Percentiles rank a stretch among this genome's conserved stretches.
phyloP scores from a whole-genome alignment of 2,113 vertebrate genomes.

The Odontesthes bonariensis region DNA sequence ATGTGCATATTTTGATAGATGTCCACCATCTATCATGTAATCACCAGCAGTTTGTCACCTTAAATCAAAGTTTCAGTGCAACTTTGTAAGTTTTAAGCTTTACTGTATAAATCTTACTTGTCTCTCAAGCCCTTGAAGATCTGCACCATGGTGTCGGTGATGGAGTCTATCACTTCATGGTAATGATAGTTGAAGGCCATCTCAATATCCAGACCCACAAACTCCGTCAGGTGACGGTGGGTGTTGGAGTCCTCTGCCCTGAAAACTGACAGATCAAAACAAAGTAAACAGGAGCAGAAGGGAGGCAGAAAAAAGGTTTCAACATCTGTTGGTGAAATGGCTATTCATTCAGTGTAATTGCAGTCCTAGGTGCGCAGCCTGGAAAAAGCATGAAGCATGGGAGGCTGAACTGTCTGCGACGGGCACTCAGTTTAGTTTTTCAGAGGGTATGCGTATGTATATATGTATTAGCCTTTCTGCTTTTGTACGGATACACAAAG shows the following conservation, averaged over 20 bases:
- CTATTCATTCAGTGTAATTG: not conserved
- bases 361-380: too few relatives aligned
- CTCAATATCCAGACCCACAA: constrained; percentile 99
- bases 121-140: constrained; percentile 98
- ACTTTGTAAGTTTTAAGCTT: not conserved
- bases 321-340: not conserved
- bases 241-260: constrained; percentile 99
- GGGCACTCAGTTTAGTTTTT: too few relatives aligned
- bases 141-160: constrained; percentile 96
- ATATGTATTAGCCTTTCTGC: not conserved
- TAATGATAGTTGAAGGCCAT: constrained; percentile 99
- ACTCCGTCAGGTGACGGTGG: constrained; percentile 97
- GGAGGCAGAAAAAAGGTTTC: not conserved
- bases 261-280: constrained; percentile 86
- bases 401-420: too few relatives aligned
- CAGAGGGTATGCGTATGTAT: too few relatives aligned
- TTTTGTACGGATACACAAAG: not conserved
- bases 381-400: too few relatives aligned
- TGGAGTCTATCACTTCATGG: constrained; percentile 96
- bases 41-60: too few relatives aligned
- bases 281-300: not conserved
- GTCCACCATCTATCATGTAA: too few relatives aligned
- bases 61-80: not conserved
- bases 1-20: too few relatives aligned
- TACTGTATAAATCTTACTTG: constrained; percentile 83